Evolutionary conservation across 2,888 invertebrate species (phyloP).

Genomic region (Podotricha telesiphe): DNA sequence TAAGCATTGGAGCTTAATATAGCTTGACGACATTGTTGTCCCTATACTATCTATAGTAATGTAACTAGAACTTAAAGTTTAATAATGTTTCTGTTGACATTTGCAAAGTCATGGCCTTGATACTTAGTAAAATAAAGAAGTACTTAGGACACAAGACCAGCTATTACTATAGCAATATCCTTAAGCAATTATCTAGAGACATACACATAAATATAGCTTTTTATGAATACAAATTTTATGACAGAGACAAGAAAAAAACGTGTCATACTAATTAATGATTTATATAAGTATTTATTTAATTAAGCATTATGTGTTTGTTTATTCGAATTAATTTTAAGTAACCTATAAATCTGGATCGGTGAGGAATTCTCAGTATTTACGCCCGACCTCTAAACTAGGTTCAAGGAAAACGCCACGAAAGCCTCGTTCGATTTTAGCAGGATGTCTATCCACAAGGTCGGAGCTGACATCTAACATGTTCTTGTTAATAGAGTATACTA

Average conservation of each 20-base stretch:
- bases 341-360: constrained; percentile 25
- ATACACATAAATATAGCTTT: neutral
- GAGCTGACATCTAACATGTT: constrained; percentile 30
- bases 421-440: constrained; percentile 45
- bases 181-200: neutral
- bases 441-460: constrained; percentile 42
- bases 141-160: constrained; percentile 2
- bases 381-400: constrained; percentile 45
- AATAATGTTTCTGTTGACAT: constrained; percentile 23
- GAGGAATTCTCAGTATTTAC: constrained; percentile 38
- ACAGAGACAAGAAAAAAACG: neutral
- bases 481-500: constrained; percentile 7
- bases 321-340: constrained; percentile 5
- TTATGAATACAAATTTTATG: constrained; percentile 5
- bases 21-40: neutral
- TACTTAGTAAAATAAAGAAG: constrained; percentile 10
- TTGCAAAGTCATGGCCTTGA: constrained; percentile 16
- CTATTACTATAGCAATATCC: constrained; percentile 15
- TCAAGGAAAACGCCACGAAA: constrained; percentile 47
- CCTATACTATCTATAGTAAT: neutral
- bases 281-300: neutral
- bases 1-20: neutral
- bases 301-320: neutral
- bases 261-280: constrained; percentile 1
- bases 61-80: constrained; percentile 11